phyloP scores from a whole-genome alignment of 2,888 invertebrate genomes.

The Horisme vitalbata region DNA sequence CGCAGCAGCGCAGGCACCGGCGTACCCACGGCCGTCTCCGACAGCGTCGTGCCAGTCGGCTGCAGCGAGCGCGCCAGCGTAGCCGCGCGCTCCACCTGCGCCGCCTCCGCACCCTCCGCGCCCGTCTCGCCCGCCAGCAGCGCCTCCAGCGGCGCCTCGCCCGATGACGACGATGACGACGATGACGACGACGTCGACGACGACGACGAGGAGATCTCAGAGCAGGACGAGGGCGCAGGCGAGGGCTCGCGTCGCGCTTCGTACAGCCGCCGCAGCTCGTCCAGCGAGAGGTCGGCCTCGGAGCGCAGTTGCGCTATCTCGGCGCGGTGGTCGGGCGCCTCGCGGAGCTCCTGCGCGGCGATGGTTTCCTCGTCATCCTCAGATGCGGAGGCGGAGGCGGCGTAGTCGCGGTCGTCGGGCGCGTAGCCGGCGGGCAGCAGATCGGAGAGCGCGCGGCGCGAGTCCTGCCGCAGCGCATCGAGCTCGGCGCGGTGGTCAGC shows the following conservation, averaged over 20 bases:
- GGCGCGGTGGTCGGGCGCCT: constrained; percentile 80
- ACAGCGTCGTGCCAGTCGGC: constrained; percentile 98
- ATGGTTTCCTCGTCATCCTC: constrained; percentile 83
- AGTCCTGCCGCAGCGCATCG: constrained; percentile 93
- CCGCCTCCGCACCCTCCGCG: constrained; percentile 60
- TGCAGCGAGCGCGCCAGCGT: constrained; percentile 97
- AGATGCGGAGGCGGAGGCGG: constrained; percentile 75
- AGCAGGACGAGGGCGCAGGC: constrained; percentile 28
- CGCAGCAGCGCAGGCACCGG: constrained; percentile 96
- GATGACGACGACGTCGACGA: constrained; percentile 36
- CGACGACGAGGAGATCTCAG: constrained; percentile 41
- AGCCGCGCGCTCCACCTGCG: constrained; percentile 95
- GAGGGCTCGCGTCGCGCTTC: constrained; percentile 40
- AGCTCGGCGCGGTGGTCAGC: constrained; percentile 87
- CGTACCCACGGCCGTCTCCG: constrained; percentile 96
- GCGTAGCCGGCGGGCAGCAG: constrained; percentile 93
- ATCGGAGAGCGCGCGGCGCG: constrained; percentile 94
- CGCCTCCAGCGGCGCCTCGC: constrained; percentile 35
- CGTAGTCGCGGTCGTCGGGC: constrained; percentile 78
- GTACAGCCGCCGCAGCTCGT: constrained; percentile 91
- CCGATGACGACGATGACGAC: constrained; percentile 23
- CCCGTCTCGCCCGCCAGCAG: constrained; percentile 29
- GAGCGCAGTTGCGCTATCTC: constrained; percentile 91
- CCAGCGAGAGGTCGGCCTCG: constrained; percentile 91
- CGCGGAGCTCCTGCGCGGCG: constrained; percentile 82